These are phyloP conservation scores for Microctenopoma steveboyesi DNA, from an alignment of 2,797 vertebrate species.

Conservation along the genomic window DNA sequence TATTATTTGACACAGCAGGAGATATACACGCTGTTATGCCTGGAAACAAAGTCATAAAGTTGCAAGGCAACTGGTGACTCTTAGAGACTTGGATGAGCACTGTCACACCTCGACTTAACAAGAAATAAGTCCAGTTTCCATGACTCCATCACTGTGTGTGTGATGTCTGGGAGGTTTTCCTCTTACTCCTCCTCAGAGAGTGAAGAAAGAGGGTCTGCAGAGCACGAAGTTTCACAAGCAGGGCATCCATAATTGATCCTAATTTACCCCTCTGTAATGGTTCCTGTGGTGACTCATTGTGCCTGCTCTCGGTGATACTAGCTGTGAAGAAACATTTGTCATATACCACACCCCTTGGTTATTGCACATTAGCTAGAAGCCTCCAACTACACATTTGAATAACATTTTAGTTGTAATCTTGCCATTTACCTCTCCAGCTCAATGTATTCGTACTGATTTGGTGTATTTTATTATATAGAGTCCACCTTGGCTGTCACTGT, in stretches of 20 bases:
- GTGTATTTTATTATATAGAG: slow-evolving; percentile 61
- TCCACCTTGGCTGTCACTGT: slow-evolving; percentile 81
- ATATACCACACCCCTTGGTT: slow-evolving; percentile 11
- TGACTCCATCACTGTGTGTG: neutral
- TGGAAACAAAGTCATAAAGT: too few species aligned
- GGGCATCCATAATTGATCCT: neutral
- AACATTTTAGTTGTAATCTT: neutral
- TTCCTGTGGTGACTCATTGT: slow-evolving; percentile 52
- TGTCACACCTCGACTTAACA: too few species aligned
- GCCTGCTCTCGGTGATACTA: slow-evolving; percentile 42
- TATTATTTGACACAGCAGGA: too few species aligned
- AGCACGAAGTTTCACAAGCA: too few species aligned
- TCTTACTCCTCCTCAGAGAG: neutral
- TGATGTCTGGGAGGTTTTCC: neutral
- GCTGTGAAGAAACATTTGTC: slow-evolving; percentile 35
- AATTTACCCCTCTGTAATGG: neutral
- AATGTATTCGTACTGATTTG: neutral
- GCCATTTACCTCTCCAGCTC: neutral
- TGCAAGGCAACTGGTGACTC: too few species aligned
- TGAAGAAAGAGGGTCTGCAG: too few species aligned
- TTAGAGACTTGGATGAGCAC: too few species aligned
- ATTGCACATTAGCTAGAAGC: neutral
- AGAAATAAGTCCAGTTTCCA: too few species aligned
- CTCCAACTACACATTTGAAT: too few species aligned
- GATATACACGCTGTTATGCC: too few species aligned